phyloP scores from a whole-genome alignment of 2,797 vertebrate genomes.

The Poecilia wingei region DNA sequence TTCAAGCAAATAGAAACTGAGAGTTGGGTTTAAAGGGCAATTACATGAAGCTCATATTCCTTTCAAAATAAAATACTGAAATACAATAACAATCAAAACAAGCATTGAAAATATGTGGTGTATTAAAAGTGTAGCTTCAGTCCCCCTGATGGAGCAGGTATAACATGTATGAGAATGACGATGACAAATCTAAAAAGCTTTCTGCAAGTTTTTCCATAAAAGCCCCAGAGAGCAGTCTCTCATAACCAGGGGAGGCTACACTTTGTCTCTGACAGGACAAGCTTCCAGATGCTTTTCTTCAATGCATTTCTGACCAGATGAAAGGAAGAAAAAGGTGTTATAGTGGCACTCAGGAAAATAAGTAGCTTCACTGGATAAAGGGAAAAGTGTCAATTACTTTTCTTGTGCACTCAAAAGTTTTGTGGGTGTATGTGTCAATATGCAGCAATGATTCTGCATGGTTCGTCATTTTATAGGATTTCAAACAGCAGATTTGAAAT shows the following conservation, averaged over 20 bases:
- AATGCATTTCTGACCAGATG: constrained; percentile 59
- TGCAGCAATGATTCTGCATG: not conserved
- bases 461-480: constrained; percentile 13
- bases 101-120: not conserved
- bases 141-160: constrained; percentile 27
- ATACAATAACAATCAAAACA: constrained; percentile 4
- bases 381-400: constrained; percentile 50
- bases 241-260: constrained; percentile 56
- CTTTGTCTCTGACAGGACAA: constrained; percentile 69
- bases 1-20: not conserved
- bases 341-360: constrained; percentile 54
- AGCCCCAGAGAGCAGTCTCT: constrained; percentile 57
- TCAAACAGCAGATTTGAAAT: constrained; percentile 20
- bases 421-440: constrained; percentile 15
- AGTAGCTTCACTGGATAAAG: constrained; percentile 44
- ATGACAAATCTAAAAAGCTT: constrained; percentile 72
- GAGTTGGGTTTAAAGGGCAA: not conserved
- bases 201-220: constrained; percentile 65
- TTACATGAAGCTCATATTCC: not conserved
- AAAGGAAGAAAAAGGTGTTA: constrained; percentile 52
- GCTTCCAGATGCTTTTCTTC: constrained; percentile 63
- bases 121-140: constrained; percentile 10
- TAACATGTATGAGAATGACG: constrained; percentile 40
- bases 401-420: constrained; percentile 42
- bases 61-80: not conserved